Conservation (phyloP, 92 coral and sea anemone species). For the Plumapathes pennacea region DNA sequence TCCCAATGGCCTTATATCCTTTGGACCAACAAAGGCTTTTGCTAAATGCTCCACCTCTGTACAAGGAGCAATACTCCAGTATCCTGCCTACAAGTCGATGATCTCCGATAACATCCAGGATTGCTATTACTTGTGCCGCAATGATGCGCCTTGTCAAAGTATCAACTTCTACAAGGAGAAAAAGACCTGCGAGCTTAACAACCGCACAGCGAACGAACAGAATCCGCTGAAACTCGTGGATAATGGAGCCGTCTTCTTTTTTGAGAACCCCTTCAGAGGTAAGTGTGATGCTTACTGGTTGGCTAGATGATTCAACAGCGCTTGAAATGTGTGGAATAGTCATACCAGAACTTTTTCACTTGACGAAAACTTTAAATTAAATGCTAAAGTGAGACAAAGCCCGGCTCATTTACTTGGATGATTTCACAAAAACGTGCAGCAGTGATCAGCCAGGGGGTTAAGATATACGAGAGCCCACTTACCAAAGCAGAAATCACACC, state of each 20-base stretch:
- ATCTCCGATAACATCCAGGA: conserved; percentile 2
- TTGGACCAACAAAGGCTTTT: too few relatives aligned
- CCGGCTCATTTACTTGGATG: too few relatives aligned
- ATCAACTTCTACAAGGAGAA: conserved; percentile 28
- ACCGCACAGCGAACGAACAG: conserved; percentile 15
- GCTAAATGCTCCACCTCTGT: conserved; percentile 31
- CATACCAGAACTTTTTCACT: too few relatives aligned
- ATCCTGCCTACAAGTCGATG: conserved; percentile 5
- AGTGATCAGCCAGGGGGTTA: too few relatives aligned
- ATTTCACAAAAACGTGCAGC: too few relatives aligned
- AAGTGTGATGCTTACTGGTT: neutral
- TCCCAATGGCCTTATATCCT: too few relatives aligned
- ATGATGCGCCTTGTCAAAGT: conserved; percentile 28
- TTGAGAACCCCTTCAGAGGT: conserved; percentile 45
- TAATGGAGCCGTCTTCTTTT: conserved; percentile 8
- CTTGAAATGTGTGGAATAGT: too few relatives aligned
- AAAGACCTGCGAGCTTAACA: conserved; percentile 28
- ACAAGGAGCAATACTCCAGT: conserved; percentile 25
- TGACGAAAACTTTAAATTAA: too few relatives aligned
- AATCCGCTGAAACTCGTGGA: neutral
- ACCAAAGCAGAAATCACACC: too few relatives aligned
- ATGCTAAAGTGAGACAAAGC: too few relatives aligned
- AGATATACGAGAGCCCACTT: too few relatives aligned
- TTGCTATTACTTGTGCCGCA: conserved; percentile 33
- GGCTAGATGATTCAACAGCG: too few relatives aligned